These are phyloP conservation scores for Trididemnum nubilum DNA, from an alignment of 23 tunicate species.

Conservation along the genomic window DNA sequence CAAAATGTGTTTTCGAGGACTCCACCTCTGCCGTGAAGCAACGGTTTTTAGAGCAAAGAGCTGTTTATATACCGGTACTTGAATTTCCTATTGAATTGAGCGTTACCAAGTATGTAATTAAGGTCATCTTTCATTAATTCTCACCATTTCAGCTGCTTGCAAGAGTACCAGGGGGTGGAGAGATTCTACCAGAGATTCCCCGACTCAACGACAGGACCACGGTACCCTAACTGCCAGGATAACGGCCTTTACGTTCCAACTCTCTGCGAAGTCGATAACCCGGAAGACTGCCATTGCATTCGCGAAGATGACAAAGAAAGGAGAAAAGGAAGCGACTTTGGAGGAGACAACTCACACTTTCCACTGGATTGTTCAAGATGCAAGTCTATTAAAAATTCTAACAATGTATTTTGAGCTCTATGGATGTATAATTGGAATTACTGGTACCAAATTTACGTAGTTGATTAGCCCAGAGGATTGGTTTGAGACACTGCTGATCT, in stretches of 20 bases:
- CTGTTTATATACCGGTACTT: too few species aligned
- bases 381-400: constrained; percentile 7
- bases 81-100: too few species aligned
- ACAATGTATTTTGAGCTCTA: not conserved
- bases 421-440: too few species aligned
- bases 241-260: constrained; percentile 41
- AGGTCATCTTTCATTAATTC: too few species aligned
- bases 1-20: too few species aligned
- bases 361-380: constrained; percentile 42
- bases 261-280: constrained; percentile 3
- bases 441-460: too few species aligned
- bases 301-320: constrained; percentile 10
- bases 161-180: constrained; percentile 8
- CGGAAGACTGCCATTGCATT: constrained; percentile 23
- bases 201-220: not conserved
- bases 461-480: too few species aligned
- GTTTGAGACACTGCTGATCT: too few species aligned
- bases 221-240: constrained; percentile 35
- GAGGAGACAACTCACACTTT: constrained; percentile 29
- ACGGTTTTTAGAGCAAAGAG: too few species aligned
- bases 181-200: constrained; percentile 15
- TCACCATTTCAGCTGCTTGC: constrained; percentile 18
- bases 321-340: constrained; percentile 39
- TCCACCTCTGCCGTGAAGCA: too few species aligned
- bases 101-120: too few species aligned